These are phyloP conservation scores for Meleagris gallopavo DNA, from an alignment of 2,113 vertebrate species.

Conservation along the genomic window DNA sequence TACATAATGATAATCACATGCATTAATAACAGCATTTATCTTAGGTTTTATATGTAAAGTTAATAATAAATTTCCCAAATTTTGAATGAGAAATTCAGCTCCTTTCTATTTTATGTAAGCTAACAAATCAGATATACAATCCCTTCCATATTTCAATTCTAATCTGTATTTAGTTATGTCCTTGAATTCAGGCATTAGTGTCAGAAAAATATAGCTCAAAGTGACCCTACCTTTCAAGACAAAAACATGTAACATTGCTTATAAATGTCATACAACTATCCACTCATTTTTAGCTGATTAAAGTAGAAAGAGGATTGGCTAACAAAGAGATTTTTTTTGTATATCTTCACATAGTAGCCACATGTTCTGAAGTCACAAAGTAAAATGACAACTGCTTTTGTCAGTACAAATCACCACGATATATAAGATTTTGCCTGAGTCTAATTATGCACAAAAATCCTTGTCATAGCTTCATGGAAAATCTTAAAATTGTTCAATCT, in stretches of 20 bases:
- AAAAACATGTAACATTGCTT: not conserved
- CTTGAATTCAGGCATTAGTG: slow-evolving; percentile 47
- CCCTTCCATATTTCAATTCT: slow-evolving; percentile 2
- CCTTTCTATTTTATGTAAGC: slow-evolving; percentile 1
- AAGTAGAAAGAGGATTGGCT: not conserved
- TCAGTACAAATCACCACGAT: not conserved
- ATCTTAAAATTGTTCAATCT: not conserved
- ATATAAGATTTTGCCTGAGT: not conserved
- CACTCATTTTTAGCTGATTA: not conserved
- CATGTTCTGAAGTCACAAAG: not conserved
- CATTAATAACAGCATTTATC: not conserved
- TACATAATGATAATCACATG: not conserved
- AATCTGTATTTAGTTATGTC: slow-evolving; percentile 39
- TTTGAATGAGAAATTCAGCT: slow-evolving; percentile 49
- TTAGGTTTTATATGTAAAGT: not conserved
- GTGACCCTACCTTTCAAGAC: not conserved
- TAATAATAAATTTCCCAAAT: not conserved
- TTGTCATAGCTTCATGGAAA: not conserved
- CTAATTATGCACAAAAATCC: not conserved
- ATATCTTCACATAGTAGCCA: not conserved
- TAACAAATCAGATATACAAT: slow-evolving; percentile 11
- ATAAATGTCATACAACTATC: not conserved
- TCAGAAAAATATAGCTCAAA: not conserved
- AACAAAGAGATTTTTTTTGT: not conserved
- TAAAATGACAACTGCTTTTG: not conserved